Percentiles rank a stretch among this genome's conserved stretches.
Conservation (phyloP, 2,113 vertebrate genomes). For the Melanocharis versteri region DNA sequence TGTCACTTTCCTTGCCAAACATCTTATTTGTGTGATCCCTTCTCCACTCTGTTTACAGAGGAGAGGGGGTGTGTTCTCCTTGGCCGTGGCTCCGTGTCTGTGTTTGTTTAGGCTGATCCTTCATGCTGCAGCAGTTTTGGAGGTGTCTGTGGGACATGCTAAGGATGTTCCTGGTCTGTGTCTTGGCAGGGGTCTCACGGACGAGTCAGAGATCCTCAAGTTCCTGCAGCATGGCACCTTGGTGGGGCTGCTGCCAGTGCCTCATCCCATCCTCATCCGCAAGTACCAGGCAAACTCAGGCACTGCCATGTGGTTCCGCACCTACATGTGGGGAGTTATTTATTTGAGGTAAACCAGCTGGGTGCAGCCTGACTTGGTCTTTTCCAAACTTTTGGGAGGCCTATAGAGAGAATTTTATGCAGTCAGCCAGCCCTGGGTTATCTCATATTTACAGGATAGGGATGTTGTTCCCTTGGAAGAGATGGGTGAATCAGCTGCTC, state of each 20-base stretch:
- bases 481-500: background rate
- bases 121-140: background rate
- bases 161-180: background rate
- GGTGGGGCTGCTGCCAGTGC: constrained; percentile 94
- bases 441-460: background rate
- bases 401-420: background rate
- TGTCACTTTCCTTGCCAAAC: background rate
- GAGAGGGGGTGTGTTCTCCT: background rate
- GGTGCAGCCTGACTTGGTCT: background rate
- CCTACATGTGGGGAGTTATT: constrained; percentile 99
- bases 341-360: constrained; percentile 87
- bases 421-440: background rate
- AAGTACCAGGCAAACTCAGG: constrained; percentile 98
- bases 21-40: background rate
- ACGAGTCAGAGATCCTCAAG: constrained; percentile 95
- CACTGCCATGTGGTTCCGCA: constrained; percentile 98
- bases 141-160: background rate
- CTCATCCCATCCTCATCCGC: constrained; percentile 97
- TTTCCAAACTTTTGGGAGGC: background rate
- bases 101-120: background rate
- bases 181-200: constrained; percentile 86
- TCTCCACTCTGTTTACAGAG: background rate
- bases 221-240: constrained; percentile 96
- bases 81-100: accelerated
- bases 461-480: background rate